phyloP scores from a whole-genome alignment of 1,140 invertebrate species.

The Microvelia longipes region DNA sequence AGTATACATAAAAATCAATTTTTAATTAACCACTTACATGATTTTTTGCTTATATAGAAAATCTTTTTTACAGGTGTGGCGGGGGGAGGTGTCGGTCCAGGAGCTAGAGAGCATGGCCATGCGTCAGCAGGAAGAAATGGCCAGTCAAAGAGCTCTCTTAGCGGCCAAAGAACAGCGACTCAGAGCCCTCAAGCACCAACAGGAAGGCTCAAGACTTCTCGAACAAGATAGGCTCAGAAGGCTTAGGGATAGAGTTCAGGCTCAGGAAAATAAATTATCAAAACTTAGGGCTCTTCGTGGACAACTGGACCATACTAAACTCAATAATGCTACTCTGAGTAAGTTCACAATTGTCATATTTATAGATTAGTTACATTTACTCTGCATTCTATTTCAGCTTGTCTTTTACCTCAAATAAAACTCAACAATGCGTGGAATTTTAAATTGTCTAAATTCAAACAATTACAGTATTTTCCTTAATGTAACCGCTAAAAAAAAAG shows the following conservation, averaged over 20 bases:
- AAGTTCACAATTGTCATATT: slow-evolving; percentile 36
- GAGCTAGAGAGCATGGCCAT: slow-evolving; percentile 92
- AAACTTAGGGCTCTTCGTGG: slow-evolving; percentile 75
- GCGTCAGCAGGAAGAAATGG: slow-evolving; percentile 89
- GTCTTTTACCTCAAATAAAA: background rate
- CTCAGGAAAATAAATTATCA: slow-evolving; percentile 82
- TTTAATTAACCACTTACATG: too few species aligned
- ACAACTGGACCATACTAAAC: slow-evolving; percentile 79
- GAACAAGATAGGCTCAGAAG: slow-evolving; percentile 75
- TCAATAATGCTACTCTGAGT: slow-evolving; percentile 82
- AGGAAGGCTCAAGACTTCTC: slow-evolving; percentile 74
- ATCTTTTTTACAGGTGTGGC: slow-evolving; percentile 13
- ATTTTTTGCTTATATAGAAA: background rate
- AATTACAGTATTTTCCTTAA: too few species aligned
- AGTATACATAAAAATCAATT: too few species aligned
- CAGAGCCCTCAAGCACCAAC: slow-evolving; percentile 45
- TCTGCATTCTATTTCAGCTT: too few species aligned
- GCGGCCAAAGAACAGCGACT: slow-evolving; percentile 83
- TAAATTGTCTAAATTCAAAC: too few species aligned
- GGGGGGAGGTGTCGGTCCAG: slow-evolving; percentile 58
- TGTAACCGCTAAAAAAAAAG: too few species aligned
- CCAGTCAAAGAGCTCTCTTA: slow-evolving; percentile 76
- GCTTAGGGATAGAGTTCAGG: slow-evolving; percentile 77
- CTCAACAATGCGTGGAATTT: background rate
- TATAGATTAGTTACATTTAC: too few species aligned